Percentiles rank a stretch among this genome's conserved stretches.
Evolutionary conservation across 92 coral and sea anemone species (phyloP).

Genomic region (Siderastrea radians): DNA sequence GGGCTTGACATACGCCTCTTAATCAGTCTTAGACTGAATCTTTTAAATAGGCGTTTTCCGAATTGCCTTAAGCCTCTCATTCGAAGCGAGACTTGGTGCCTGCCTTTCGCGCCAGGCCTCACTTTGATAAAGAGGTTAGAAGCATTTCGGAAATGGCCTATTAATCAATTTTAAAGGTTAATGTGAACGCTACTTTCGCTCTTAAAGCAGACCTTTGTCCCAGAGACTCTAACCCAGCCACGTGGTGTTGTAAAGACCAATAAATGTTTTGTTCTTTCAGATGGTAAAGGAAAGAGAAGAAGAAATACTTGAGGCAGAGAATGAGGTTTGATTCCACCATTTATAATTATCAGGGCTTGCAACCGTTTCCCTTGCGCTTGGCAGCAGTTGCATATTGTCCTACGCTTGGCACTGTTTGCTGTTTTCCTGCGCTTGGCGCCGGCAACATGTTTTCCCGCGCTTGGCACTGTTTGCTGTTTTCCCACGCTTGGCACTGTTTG

Average conservation of each 20-base stretch:
- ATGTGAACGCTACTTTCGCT: too few relatives aligned
- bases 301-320: slow-evolving; percentile 73
- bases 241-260: not conserved
- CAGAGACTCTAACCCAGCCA: too few relatives aligned
- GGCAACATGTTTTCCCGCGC: not conserved
- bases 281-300: slow-evolving; percentile 82
- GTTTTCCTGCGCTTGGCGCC: not conserved
- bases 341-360: not conserved
- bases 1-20: too few relatives aligned
- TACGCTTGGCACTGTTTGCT: not conserved
- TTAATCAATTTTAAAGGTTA: too few relatives aligned
- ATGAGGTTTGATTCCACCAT: slow-evolving; percentile 60
- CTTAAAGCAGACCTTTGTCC: too few relatives aligned
- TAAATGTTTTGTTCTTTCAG: slow-evolving; percentile 45
- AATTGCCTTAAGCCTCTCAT: too few relatives aligned
- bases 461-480: not conserved
- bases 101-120: too few relatives aligned
- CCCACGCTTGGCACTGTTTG: not conserved
- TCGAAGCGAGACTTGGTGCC: too few relatives aligned
- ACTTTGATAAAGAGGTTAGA: too few relatives aligned
- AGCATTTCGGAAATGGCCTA: too few relatives aligned
- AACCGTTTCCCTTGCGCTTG: not conserved
- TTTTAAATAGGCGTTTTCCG: too few relatives aligned
- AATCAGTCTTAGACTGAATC: too few relatives aligned
- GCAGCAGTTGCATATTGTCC: not conserved